These are phyloP conservation scores for Planococcus citri DNA, from an alignment of 1,140 invertebrate genomes.

Conservation along the genomic window DNA sequence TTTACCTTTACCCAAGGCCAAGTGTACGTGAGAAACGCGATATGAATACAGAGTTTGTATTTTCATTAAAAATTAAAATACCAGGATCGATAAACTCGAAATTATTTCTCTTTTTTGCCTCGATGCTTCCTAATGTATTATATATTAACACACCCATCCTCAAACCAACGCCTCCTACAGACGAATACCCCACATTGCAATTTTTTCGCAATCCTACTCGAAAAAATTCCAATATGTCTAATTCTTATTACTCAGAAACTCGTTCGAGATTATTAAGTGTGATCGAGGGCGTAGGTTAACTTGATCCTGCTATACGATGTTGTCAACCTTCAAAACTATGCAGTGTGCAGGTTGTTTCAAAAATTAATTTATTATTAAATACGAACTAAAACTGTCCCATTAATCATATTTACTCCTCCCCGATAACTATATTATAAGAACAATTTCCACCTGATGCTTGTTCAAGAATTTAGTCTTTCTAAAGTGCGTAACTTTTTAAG, in stretches of 20 bases:
- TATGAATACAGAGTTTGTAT: not conserved
- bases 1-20: not conserved
- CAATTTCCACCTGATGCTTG: not conserved
- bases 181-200: not conserved
- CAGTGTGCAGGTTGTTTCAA: not conserved
- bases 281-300: too few species aligned
- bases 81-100: not conserved
- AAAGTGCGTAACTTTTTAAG: not conserved
- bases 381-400: not conserved
- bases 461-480: not conserved
- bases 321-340: constrained; percentile 8
- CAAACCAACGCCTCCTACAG: not conserved
- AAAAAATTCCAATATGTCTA: not conserved
- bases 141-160: not conserved
- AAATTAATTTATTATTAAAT: not conserved
- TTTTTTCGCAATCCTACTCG: not conserved
- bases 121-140: too few species aligned
- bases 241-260: too few species aligned
- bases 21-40: not conserved
- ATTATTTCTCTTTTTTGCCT: too few species aligned
- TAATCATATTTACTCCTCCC: not conserved
- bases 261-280: too few species aligned
- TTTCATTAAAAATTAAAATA: constrained; percentile 1
- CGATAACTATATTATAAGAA: not conserved
- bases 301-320: too few species aligned